Evolutionary conservation across 2,113 vertebrate genomes (phyloP), one percentile per base, ranked within the genome.

Genomic region (Lynx canadensis): DNA sequence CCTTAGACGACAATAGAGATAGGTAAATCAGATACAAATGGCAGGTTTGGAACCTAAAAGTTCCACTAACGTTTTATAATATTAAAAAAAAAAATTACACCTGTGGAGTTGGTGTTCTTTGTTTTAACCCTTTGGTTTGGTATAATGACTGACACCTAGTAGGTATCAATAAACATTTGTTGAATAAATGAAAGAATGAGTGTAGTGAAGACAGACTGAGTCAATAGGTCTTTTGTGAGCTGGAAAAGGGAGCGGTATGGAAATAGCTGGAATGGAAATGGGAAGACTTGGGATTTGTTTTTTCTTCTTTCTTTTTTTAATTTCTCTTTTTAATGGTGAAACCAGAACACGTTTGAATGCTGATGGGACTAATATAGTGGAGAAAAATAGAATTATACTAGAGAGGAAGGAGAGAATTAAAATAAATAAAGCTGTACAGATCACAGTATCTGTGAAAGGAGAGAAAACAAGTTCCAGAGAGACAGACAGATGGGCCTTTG

Each of bases 401-500:
- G 60, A 93, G 27, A 74, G 55, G 14, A 79, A 65, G 85, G n/a
- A 65, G 9, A 73, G 8, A 76, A 84, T 4, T 36, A 21, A 68
- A 68, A 92, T 63, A 65, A 95, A 45, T 41, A 48, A 11, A 27
- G 65, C 9, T 29, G 25, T 16, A 11, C 5, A 29, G 10, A 86
- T 29, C 3, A 29, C 1, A 33, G 41, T 50, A 23, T 71, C 14
- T 73, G 12, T 33, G 21, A 52, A 69, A 18, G 18, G 76, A 60
- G 23, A 81, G 41, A 41, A 87, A 66, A 71, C 1, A 38, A 9
- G 21, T 1, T 10, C 6, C 2, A 13, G 36, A 50, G 19, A 88
- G 60, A 10, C 0, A 2, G 45, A 12, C 10, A 73, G 13, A 73
- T 0, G 4, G 1, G 14, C 1, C 31, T 78, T 55, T n/a, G 21